phyloP scores from a whole-genome alignment of 2,113 vertebrate species.

The Laterallus jamaicensis region DNA sequence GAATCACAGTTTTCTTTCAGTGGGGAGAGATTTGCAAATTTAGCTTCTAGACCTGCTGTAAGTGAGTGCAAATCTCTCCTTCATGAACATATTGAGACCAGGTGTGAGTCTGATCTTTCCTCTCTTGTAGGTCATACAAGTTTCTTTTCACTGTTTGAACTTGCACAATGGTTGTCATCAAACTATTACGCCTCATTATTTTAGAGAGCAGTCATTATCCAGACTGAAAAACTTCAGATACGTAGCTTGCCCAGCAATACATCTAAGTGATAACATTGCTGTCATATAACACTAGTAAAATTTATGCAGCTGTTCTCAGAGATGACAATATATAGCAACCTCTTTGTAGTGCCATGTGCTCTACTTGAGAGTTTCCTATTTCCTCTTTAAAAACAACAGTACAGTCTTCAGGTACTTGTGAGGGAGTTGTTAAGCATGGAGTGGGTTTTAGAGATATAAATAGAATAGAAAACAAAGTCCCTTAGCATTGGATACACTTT shows the following conservation, averaged over 20 bases:
- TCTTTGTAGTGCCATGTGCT: neutral
- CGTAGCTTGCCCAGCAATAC: neutral
- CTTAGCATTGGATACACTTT: neutral
- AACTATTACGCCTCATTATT: constrained; percentile 1
- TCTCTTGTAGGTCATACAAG: constrained; percentile 5
- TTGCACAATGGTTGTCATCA: neutral
- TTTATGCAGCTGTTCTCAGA: neutral
- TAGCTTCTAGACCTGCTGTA: neutral
- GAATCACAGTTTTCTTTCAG: neutral
- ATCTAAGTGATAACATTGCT: neutral
- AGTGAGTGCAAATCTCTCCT: constrained; percentile 3
- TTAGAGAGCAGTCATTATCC: neutral
- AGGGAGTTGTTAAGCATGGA: neutral
- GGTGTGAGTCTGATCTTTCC: neutral
- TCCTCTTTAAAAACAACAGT: neutral
- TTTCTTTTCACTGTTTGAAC: constrained; percentile 9
- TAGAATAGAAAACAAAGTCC: neutral
- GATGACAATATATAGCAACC: neutral
- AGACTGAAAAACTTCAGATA: neutral
- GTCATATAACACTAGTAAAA: neutral
- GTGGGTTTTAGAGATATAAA: neutral
- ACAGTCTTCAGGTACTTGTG: neutral
- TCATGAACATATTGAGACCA: constrained; percentile 26
- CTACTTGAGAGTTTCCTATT: neutral
- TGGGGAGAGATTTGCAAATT: neutral